phyloP scores from a whole-genome alignment of 2,797 vertebrate genomes.

The Falco cherrug region DNA sequence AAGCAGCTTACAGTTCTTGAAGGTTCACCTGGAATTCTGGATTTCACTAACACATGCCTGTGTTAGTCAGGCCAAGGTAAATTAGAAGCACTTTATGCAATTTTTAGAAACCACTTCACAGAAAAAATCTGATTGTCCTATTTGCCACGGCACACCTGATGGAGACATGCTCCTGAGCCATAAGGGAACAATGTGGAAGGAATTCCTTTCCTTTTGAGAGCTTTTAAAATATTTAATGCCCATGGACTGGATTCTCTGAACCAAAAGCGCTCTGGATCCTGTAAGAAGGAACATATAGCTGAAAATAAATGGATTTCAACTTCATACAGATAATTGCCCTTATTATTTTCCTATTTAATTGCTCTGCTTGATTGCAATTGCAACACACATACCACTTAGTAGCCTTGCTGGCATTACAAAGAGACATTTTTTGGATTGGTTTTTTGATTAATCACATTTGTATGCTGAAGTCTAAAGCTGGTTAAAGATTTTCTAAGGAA shows the following conservation, averaged over 20 bases:
- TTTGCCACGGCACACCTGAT: not conserved
- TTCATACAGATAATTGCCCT: not conserved
- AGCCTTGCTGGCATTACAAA: not conserved
- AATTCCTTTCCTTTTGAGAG: not conserved
- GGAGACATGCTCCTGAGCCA: not conserved
- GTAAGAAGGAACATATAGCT: not conserved
- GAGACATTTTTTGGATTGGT: not conserved
- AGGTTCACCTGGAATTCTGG: not conserved
- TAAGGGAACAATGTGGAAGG: not conserved
- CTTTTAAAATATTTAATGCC: not conserved
- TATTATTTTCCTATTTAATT: not conserved
- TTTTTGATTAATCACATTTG: slow-evolving; percentile 5
- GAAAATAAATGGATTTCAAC: not conserved
- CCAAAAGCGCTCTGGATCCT: not conserved
- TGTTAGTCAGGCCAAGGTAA: not conserved
- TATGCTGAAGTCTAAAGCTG: not conserved
- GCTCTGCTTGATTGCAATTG: not conserved
- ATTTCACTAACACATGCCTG: not conserved
- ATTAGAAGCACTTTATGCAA: not conserved
- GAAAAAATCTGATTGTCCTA: not conserved
- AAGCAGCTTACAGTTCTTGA: not conserved
- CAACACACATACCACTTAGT: not conserved
- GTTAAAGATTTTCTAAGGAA: not conserved
- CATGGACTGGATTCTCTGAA: not conserved
- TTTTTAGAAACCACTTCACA: not conserved